These are phyloP conservation scores for Hemichromis elongatus DNA, from an alignment of 2,113 vertebrate genomes.

Conservation along the genomic window DNA sequence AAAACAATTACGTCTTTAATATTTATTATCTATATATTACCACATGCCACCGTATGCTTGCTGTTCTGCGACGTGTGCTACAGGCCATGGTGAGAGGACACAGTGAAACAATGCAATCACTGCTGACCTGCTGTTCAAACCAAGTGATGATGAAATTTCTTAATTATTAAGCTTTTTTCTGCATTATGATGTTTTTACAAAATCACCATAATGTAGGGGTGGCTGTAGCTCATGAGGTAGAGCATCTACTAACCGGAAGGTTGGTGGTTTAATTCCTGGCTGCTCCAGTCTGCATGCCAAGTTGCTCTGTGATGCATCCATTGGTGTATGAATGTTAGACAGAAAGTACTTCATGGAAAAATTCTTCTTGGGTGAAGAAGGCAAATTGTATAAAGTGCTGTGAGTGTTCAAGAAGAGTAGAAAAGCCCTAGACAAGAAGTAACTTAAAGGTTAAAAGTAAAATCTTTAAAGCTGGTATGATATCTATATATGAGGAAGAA, in stretches of 20 bases:
- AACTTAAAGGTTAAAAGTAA: no score
- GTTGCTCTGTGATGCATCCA: not conserved
- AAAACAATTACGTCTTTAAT: not conserved
- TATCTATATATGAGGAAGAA: no score
- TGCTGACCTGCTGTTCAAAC: not conserved
- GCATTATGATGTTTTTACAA: not conserved
- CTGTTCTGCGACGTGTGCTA: not conserved
- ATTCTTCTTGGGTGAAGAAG: no score
- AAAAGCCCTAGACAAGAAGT: not conserved
- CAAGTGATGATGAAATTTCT: not conserved
- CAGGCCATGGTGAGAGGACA: not conserved
- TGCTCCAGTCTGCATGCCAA: not conserved
- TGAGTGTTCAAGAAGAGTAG: not conserved
- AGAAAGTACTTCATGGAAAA: not conserved
- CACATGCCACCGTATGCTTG: not conserved
- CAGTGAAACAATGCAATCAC: no score
- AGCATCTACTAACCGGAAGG: not conserved
- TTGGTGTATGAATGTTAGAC: not conserved
- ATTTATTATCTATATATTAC: not conserved
- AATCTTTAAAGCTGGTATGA: no score
- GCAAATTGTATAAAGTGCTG: not conserved
- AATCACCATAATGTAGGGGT: not conserved
- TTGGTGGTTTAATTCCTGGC: not conserved
- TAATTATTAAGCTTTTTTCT: not conserved
- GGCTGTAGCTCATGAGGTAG: not conserved